Evolutionary conservation across 2,888 invertebrate species (phyloP), one percentile per base, ranked within the genome.

Genomic region (Dynastes grantii): DNA sequence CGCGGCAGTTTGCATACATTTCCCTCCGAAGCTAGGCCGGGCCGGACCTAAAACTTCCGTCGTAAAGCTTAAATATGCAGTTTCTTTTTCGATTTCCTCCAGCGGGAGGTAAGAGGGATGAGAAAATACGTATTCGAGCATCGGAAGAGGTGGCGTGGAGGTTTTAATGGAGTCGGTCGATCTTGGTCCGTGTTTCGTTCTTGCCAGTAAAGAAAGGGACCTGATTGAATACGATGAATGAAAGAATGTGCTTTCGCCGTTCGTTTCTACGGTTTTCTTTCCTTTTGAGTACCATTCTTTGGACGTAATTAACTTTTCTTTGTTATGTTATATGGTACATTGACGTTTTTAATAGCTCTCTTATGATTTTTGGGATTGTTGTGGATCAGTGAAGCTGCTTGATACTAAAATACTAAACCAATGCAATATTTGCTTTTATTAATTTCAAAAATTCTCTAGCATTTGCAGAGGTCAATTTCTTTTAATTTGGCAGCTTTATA

Each of bases 51-150:
- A 58, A 58, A 58, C 22, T 58, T 58, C 55, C 55, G 22, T 58
- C 32, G 55, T 71, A 71, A 58, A 71, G 58, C 32, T 71, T 71
- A 71, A 71, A 58, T 71, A 71, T 71, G 71, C 71, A 71, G 55
- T 71, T 71, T 71, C 71, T 58, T 71, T 71, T 71, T 55, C 71
- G 71, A 71, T 71, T 58, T 58, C 55, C 45, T 63, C 13, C 29
- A 11, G 16, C 9, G 8, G 22, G 2, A 58, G 22, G 22, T 58
- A 22, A 9, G n/a, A 27, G 22, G 22, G 6, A 58, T 58, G 55
- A 2, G 55, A 8, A 27, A 58, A 27, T 58, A 58, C 55, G 16
- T 22, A 22, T 16, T 8, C 8, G 22, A 22, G 16, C 22, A 16
- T 22, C 22, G 16, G 22, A 58, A 16, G 2, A 58, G 22, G 22